Evolutionary conservation across 2,113 vertebrate species (phyloP).

Genomic region (Tamias sibiricus): DNA sequence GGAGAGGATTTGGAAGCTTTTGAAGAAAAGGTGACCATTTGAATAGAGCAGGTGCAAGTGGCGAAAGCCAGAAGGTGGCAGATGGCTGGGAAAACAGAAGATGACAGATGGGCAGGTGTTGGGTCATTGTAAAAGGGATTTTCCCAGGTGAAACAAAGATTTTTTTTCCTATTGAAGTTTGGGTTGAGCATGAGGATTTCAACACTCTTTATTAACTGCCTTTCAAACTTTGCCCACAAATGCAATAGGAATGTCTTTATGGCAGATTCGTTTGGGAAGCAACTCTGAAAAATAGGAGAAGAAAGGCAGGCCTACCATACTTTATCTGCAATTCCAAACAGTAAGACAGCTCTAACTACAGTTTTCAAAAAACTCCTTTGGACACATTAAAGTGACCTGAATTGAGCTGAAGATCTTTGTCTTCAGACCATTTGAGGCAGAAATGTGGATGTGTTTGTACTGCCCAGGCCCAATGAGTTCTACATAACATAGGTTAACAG

Average conservation of each 20-base stretch:
- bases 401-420: background rate
- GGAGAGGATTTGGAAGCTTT: background rate
- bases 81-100: conserved; percentile 31
- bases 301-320: background rate
- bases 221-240: conserved; percentile 50
- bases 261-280: background rate
- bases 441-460: background rate
- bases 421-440: background rate
- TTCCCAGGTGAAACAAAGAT: conserved; percentile 67
- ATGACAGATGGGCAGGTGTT: conserved; percentile 75
- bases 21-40: conserved; percentile 72
- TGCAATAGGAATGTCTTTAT: background rate
- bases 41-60: conserved; percentile 65
- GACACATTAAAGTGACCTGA: background rate
- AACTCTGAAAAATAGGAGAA: background rate
- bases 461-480: background rate
- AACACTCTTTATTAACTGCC: conserved; percentile 51
- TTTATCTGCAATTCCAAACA: background rate
- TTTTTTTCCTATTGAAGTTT: conserved; percentile 31
- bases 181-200: conserved; percentile 56
- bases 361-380: background rate
- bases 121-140: conserved; percentile 52
- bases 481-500: no score
- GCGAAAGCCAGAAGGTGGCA: conserved; percentile 44
- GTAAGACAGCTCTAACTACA: background rate